phyloP scores from a whole-genome alignment of 2,113 vertebrate species.

The Carollia perspicillata region DNA sequence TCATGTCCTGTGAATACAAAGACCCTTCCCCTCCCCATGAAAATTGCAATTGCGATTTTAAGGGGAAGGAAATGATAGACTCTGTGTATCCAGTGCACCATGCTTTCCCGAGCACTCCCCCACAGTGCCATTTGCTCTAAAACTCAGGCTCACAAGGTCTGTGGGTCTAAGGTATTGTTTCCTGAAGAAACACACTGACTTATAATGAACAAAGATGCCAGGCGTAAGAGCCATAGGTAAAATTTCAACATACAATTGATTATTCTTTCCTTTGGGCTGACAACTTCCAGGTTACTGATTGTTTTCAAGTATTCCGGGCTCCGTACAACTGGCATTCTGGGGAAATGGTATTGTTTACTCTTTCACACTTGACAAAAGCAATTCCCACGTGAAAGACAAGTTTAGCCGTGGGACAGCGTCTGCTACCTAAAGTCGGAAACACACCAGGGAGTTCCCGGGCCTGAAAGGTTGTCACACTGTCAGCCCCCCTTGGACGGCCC shows the following conservation, averaged over 20 bases:
- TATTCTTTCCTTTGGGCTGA: conserved; percentile 92
- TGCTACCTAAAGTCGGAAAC: conserved; percentile 86
- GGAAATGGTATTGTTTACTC: conserved; percentile 99
- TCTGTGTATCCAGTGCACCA: not conserved
- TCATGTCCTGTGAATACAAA: not conserved
- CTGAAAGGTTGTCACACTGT: conserved; percentile 81
- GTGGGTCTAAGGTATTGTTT: conserved; percentile 73
- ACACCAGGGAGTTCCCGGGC: conserved; percentile 91
- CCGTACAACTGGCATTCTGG: conserved; percentile 91
- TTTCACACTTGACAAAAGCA: conserved; percentile 92
- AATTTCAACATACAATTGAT: conserved; percentile 92
- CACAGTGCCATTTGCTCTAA: not conserved
- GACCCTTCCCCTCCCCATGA: not conserved
- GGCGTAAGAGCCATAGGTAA: conserved; percentile 82
- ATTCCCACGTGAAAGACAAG: conserved; percentile 99
- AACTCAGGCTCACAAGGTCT: conserved; percentile 43
- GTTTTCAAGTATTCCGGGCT: conserved; percentile 90
- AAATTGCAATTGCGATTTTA: not conserved
- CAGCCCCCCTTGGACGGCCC: conserved; percentile 76
- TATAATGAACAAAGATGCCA: conserved; percentile 82
- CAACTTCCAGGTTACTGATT: conserved; percentile 98
- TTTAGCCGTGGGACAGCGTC: conserved; percentile 85
- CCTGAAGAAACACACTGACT: conserved; percentile 70
- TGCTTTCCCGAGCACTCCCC: not conserved
- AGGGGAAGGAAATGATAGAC: not conserved